Evolutionary conservation across 1,140 invertebrate species (phyloP).

Genomic region (Eulimnadia texana): DNA sequence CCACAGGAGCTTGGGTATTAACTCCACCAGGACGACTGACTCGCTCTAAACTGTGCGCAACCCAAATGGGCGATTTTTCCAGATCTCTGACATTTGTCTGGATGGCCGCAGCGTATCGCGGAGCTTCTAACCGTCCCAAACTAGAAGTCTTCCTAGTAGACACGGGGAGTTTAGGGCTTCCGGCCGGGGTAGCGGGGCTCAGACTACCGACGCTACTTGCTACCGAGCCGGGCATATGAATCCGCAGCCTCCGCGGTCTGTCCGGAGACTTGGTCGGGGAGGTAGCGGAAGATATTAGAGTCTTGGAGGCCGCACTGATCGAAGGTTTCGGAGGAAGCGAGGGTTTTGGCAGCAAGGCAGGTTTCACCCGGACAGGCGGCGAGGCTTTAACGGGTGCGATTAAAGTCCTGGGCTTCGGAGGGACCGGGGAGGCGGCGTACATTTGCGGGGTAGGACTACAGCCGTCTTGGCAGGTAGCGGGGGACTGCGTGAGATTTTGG

Average conservation of each 20-base stretch:
- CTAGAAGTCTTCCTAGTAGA: slow-evolving; percentile 1
- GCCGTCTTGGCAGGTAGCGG: slow-evolving; percentile 8
- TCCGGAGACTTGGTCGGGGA: neutral
- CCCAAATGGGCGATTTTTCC: neutral
- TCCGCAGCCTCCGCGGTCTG: slow-evolving; percentile 7
- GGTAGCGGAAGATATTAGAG: neutral
- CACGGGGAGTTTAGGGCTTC: neutral
- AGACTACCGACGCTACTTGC: neutral
- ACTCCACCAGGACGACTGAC: neutral
- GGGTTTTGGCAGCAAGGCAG: slow-evolving; percentile 14
- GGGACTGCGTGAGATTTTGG: neutral
- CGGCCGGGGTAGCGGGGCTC: neutral
- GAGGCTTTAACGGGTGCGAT: neutral
- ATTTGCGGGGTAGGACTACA: neutral
- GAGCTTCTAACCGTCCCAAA: slow-evolving; percentile 8
- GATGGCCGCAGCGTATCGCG: neutral
- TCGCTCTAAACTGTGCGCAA: neutral
- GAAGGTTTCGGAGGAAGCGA: neutral
- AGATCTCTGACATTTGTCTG: neutral
- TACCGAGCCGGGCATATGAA: neutral
- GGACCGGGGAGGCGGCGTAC: slow-evolving; percentile 8
- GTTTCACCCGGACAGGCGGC: slow-evolving; percentile 1
- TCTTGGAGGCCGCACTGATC: neutral
- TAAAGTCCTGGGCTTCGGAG: slow-evolving; percentile 2
- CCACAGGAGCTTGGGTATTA: neutral